Conservation (phyloP, 2,797 vertebrate genomes). For the Myotis findleyi region DNA sequence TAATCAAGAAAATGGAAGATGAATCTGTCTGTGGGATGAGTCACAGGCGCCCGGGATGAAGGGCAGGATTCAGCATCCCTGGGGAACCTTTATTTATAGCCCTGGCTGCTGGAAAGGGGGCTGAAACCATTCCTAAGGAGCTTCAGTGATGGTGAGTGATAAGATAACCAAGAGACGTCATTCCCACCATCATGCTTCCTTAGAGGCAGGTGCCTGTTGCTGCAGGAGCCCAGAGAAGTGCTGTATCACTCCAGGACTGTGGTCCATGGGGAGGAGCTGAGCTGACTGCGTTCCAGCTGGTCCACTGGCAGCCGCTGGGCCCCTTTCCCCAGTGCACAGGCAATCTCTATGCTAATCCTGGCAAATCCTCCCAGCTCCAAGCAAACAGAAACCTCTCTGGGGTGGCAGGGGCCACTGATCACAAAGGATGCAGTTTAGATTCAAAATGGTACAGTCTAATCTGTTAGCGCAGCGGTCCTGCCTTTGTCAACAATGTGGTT, state of each 20-base stretch:
- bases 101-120: conserved; percentile 71
- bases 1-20: conserved; percentile 78
- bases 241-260: conserved; percentile 64
- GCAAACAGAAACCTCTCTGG: conserved; percentile 61
- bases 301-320: background rate
- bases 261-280: background rate
- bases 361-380: conserved; percentile 65
- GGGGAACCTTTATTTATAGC: conserved; percentile 87
- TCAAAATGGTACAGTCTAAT: conserved; percentile 60
- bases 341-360: conserved; percentile 67
- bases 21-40: conserved; percentile 81
- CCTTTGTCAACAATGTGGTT: background rate
- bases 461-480: background rate
- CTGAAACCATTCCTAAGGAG: conserved; percentile 80
- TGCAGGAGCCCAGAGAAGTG: conserved; percentile 58
- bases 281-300: conserved; percentile 14
- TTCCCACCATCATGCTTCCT: conserved; percentile 69
- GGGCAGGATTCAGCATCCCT: conserved; percentile 81
- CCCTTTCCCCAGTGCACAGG: background rate
- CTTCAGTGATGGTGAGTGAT: conserved; percentile 74
- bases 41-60: conserved; percentile 80
- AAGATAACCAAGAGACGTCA: conserved; percentile 74
- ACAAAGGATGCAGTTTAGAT: conserved; percentile 34
- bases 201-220: conserved; percentile 60
- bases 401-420: conserved; percentile 38